A percentile compares a stretch with the other conserved stretches of the same genome.
These are phyloP conservation scores for Mnemiopsis leidyi DNA, from an alignment of 37 sponge, comb jelly and placozoan species.

Conservation along the genomic window DNA sequence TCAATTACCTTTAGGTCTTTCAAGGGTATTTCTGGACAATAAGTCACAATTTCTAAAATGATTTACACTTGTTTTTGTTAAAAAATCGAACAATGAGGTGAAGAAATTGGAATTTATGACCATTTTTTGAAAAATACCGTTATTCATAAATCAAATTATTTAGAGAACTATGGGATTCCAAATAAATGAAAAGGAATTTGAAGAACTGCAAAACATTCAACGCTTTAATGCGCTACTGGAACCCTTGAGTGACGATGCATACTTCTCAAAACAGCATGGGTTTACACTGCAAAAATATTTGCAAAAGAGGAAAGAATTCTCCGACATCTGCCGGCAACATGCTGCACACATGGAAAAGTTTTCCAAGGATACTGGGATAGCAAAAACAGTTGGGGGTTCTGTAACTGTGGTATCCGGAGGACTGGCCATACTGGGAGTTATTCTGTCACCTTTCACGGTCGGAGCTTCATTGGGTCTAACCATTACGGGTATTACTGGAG, in stretches of 20 bases:
- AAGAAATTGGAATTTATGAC: too few relatives aligned
- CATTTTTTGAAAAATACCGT: too few relatives aligned
- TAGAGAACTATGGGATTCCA: too few relatives aligned
- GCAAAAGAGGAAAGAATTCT: background rate
- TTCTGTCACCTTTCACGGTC: background rate
- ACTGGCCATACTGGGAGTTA: background rate
- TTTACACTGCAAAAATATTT: background rate
- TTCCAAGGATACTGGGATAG: background rate
- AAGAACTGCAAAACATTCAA: too few relatives aligned
- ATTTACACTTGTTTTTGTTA: too few relatives aligned
- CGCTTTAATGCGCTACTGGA: too few relatives aligned
- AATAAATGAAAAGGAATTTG: too few relatives aligned
- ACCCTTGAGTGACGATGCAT: background rate
- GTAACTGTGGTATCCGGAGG: background rate
- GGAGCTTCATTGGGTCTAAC: background rate
- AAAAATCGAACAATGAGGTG: too few relatives aligned
- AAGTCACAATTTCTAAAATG: too few relatives aligned
- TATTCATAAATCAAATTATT: too few relatives aligned
- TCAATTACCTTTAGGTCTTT: too few relatives aligned
- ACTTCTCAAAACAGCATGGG: background rate
- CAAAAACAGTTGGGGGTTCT: background rate
- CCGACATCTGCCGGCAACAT: background rate
- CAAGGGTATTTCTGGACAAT: too few relatives aligned
- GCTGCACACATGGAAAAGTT: background rate
- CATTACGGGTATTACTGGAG: background rate